Conservation (phyloP, 2,113 vertebrate genomes). For the Gambusia holbrooki region DNA sequence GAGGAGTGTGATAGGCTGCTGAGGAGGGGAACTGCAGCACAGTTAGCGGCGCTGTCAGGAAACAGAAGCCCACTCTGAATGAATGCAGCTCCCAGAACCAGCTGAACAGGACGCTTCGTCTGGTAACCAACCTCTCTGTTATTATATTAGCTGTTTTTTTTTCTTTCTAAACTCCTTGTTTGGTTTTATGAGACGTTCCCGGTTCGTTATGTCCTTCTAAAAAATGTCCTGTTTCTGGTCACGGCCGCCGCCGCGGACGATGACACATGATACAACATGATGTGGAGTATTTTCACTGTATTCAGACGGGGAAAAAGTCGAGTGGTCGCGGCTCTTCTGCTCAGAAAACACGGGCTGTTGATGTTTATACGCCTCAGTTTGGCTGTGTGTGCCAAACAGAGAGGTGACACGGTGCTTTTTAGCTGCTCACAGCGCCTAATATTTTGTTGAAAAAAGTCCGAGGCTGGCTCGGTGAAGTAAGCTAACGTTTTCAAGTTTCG, state of each 20-base stretch:
- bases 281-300: constrained; percentile 1
- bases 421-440: constrained; percentile 3
- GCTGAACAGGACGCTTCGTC: constrained; percentile 50
- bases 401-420: not conserved
- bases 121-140: constrained; percentile 56
- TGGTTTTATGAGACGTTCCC: not conserved
- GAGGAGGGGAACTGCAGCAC: constrained; percentile 64
- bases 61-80: constrained; percentile 59
- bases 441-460: constrained; percentile 22
- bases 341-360: not conserved
- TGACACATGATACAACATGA: constrained; percentile 46
- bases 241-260: constrained; percentile 11
- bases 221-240: not conserved
- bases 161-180: not conserved
- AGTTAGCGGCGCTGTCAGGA: constrained; percentile 69
- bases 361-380: not conserved
- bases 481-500: constrained; percentile 34
- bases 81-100: constrained; percentile 43
- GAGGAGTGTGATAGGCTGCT: constrained; percentile 63
- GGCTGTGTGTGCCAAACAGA: not conserved
- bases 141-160: not conserved
- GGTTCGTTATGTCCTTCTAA: not conserved
- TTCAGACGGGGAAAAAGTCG: constrained; percentile 23
- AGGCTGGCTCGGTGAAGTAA: constrained; percentile 10
- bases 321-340: constrained; percentile 35